Evolutionary conservation across 1,140 invertebrate species (phyloP), one percentile per base, ranked within the genome.

Genomic region (Atta cephalotes): DNA sequence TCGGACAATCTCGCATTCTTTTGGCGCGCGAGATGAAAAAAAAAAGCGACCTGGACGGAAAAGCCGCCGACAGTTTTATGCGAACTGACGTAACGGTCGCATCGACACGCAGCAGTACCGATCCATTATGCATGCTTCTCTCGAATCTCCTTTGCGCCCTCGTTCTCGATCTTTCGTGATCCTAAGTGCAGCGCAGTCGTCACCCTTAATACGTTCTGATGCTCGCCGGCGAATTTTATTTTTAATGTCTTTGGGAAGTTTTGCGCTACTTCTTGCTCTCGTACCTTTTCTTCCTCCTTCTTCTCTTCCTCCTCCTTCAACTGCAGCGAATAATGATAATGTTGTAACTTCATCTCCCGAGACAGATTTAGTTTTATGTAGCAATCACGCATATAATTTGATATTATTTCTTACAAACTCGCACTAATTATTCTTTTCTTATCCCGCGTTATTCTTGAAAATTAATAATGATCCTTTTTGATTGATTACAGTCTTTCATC

Each of bases 51-150:
- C 49, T 49, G 28, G 35, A 21, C 62, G 68, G 79, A 35, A 84
- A 89, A 87, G 79, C 86, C 87, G 86, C 76, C 80, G 89, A 90
- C 80, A 90, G 87, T 90, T 90, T 90, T 90, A 89, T 90, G 76
- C 88, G 86, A 85, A 87, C 89, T 80, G 87, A 87, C 74, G 72
- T 49, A 78, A 51, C 79, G 74, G 87, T 88, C 89, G 89, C 89
- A 84, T 87, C 88, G 88, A 89, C 88, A 90, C 89, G 89, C 88
- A 90, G 84, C 86, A 89, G 80, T 86, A 77, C 49, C 62, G 80
- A 90, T 90, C 89, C 89, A 90, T 90, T 90, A 90, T 90, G 89
- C 89, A 90, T 90, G 89, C 80, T 66, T 39, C 63, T 62, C 31
- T 85, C 85, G 88, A 90, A 90, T 90, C 88, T 87, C 70, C 86